Percentiles rank a stretch among this genome's conserved stretches.
Conservation (phyloP, 2,797 vertebrate genomes). For the Labeo calbasu region DNA sequence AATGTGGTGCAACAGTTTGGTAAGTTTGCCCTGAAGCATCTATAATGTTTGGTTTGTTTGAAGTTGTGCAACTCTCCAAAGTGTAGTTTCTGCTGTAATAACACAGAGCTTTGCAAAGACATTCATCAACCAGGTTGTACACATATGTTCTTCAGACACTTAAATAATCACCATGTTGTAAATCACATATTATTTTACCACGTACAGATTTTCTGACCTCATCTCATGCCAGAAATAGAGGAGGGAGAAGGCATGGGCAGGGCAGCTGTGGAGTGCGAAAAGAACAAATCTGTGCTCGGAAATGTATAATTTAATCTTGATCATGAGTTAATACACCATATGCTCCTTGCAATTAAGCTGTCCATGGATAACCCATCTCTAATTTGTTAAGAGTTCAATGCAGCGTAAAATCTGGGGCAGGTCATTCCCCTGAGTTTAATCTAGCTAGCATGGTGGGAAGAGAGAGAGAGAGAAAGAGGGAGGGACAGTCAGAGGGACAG, state of each 20-base stretch:
- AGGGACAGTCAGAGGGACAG: slow-evolving; percentile 20
- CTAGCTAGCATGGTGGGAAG: slow-evolving; percentile 63
- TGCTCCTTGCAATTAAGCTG: slow-evolving; percentile 79
- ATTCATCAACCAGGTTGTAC: not conserved
- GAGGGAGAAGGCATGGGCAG: slow-evolving; percentile 35
- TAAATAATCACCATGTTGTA: slow-evolving; percentile 26
- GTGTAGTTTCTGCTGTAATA: not conserved
- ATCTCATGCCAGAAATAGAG: slow-evolving; percentile 43
- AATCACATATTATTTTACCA: slow-evolving; percentile 28
- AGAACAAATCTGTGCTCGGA: slow-evolving; percentile 60
- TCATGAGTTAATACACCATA: slow-evolving; percentile 80
- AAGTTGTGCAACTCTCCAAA: not conserved
- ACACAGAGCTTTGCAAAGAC: not conserved
- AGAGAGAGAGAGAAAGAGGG: slow-evolving; percentile 37
- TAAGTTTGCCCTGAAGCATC: not conserved
- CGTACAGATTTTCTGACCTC: slow-evolving; percentile 38
- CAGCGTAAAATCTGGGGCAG: slow-evolving; percentile 81
- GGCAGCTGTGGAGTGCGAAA: slow-evolving; percentile 48
- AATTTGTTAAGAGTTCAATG: slow-evolving; percentile 83
- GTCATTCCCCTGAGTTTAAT: slow-evolving; percentile 80
- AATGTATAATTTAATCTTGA: slow-evolving; percentile 79
- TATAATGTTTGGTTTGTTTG: not conserved
- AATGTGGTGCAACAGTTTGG: not conserved
- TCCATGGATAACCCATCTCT: slow-evolving; percentile 76
- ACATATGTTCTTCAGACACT: slow-evolving; percentile 27